Evolutionary conservation across 2,113 vertebrate species (phyloP).

Genomic region (Lepus americanus): DNA sequence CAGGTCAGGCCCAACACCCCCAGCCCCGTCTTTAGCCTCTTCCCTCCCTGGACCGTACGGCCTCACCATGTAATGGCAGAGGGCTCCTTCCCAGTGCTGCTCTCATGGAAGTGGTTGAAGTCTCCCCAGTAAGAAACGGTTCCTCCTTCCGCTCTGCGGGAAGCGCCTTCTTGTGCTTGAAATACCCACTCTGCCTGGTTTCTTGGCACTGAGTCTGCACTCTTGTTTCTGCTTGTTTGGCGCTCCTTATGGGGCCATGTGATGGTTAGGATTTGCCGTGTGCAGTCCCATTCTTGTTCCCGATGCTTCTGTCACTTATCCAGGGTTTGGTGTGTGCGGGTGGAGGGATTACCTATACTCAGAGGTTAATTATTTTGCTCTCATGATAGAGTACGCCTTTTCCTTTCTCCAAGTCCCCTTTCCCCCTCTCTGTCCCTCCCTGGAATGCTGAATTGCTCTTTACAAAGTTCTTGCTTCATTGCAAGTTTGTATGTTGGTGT

Average conservation of each 20-base stretch:
- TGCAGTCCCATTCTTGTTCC: neutral
- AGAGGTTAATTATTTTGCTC: neutral
- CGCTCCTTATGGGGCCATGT: too few relatives aligned
- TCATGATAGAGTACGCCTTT: neutral
- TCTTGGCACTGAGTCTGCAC: neutral
- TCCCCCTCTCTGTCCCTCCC: neutral
- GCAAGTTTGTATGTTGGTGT: neutral
- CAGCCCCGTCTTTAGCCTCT: too few relatives aligned
- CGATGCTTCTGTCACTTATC: neutral
- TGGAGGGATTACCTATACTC: too few relatives aligned
- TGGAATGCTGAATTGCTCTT: neutral
- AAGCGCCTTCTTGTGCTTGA: neutral
- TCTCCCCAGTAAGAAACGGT: too few relatives aligned
- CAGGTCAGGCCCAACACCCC: neutral
- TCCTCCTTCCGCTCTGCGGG: neutral
- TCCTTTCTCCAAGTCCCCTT: neutral
- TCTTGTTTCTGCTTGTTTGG: neutral
- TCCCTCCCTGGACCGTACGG: neutral
- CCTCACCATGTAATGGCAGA: accelerated
- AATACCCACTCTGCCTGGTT: neutral
- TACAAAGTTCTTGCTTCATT: neutral
- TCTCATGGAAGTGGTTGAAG: neutral
- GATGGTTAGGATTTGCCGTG: neutral
- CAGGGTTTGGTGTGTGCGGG: neutral
- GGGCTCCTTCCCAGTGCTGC: neutral